Conservation (phyloP, 2,888 invertebrate genomes). For the Torymus tubicola region DNA sequence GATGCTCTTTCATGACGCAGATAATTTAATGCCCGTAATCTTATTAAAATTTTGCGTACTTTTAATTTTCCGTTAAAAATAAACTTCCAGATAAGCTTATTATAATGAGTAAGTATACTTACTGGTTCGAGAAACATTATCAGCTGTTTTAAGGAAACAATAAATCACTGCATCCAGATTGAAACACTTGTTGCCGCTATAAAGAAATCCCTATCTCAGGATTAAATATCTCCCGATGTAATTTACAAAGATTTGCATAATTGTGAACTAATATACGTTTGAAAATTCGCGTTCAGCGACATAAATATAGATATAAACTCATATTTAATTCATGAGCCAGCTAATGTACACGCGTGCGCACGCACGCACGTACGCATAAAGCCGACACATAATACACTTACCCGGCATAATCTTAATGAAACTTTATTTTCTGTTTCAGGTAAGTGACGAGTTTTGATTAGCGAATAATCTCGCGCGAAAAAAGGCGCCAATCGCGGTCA, state of each 20-base stretch:
- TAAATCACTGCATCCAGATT: constrained; percentile 30
- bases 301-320: constrained; percentile 42
- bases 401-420: constrained; percentile 53
- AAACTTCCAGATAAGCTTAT: neutral
- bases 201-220: constrained; percentile 2
- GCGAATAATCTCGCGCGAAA: constrained; percentile 38
- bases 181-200: constrained; percentile 36
- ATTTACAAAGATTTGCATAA: constrained; percentile 45
- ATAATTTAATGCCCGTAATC: too few species aligned
- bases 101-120: too few species aligned
- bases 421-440: constrained; percentile 63
- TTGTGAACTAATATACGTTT: constrained; percentile 50
- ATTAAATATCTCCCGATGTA: constrained; percentile 21
- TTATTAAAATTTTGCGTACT: neutral
- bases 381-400: constrained; percentile 29
- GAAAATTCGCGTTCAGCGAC: constrained; percentile 19
- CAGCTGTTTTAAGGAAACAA: constrained; percentile 3
- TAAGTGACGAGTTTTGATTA: constrained; percentile 59
- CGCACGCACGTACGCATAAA: neutral
- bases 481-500: constrained; percentile 15
- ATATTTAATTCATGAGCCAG: constrained; percentile 50
- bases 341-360: constrained; percentile 25
- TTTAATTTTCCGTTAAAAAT: neutral
- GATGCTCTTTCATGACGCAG: too few species aligned
- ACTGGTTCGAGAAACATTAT: too few species aligned